phyloP scores from a whole-genome alignment of 2,797 vertebrate species.

The Periophthalmus magnuspinnatus region DNA sequence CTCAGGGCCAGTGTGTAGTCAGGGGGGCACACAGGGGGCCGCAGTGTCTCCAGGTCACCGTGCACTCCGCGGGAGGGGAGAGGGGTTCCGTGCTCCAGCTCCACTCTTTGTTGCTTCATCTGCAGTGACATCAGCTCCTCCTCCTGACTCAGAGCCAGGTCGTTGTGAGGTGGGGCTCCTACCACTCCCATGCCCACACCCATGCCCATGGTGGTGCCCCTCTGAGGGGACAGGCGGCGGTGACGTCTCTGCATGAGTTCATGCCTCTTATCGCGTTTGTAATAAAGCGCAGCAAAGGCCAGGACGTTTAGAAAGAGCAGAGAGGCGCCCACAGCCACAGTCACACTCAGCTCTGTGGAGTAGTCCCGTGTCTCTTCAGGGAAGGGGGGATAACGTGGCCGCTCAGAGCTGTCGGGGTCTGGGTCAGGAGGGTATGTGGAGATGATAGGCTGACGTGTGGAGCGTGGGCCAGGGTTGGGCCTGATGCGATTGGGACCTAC shows the following conservation, averaged over 20 bases:
- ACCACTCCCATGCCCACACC: constrained; percentile 72
- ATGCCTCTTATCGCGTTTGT: constrained; percentile 90
- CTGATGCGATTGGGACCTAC: constrained; percentile 61
- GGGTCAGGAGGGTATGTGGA: constrained; percentile 79
- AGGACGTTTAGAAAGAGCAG: constrained; percentile 92
- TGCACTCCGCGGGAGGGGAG: constrained; percentile 77
- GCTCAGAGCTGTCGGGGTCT: constrained; percentile 71
- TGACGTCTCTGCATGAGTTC: constrained; percentile 86
- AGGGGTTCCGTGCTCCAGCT: constrained; percentile 80
- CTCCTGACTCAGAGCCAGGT: constrained; percentile 85
- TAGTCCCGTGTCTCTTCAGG: constrained; percentile 86
- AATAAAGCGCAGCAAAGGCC: constrained; percentile 92
- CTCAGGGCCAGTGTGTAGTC: constrained; percentile 92
- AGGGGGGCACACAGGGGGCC: constrained; percentile 86
- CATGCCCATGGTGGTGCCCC: constrained; percentile 74
- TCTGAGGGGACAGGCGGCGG: constrained; percentile 79
- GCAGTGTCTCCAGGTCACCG: constrained; percentile 81
- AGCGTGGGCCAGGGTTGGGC: constrained; percentile 43
- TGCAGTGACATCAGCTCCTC: constrained; percentile 93
- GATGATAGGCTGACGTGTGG: constrained; percentile 68
- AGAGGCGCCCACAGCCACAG: constrained; percentile 90
- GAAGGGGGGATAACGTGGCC: constrained; percentile 76
- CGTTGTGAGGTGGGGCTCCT: constrained; percentile 81
- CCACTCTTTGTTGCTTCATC: constrained; percentile 85
- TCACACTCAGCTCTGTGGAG: constrained; percentile 92